A percentile compares a stretch with the other conserved stretches of the same genome.
Evolutionary conservation across 35 echinoderm and acorn worm genomes (phyloP).

Genomic region (Ophiothrix spiculata): DNA sequence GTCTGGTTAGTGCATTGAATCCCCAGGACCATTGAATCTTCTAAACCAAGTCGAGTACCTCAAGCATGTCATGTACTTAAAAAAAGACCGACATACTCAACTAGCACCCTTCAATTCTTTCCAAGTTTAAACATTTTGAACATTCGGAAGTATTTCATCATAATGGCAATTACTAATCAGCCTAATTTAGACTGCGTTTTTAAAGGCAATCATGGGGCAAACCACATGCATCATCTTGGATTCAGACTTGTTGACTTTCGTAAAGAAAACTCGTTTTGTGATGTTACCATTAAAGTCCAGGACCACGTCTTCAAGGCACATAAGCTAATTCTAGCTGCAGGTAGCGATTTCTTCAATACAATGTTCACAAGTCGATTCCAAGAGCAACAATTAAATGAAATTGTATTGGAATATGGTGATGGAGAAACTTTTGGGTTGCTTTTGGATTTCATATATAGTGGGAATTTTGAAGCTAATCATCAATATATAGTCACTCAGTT

Average conservation of each 20-base stretch:
- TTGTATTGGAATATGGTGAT: background rate
- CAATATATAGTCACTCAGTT: background rate
- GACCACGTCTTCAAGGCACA: background rate
- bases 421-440: background rate
- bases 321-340: background rate
- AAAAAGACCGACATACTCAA: too few relatives aligned
- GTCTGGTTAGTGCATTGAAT: too few relatives aligned
- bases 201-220: too few relatives aligned
- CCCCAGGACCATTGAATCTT: too few relatives aligned
- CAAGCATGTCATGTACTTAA: too few relatives aligned
- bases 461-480: background rate
- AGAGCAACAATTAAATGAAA: background rate
- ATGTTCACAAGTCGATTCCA: background rate
- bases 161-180: too few relatives aligned
- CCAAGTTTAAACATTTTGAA: too few relatives aligned
- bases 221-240: background rate
- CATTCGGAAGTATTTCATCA: too few relatives aligned
- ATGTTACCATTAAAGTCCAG: background rate
- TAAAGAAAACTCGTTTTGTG: background rate
- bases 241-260: background rate
- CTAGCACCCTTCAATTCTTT: too few relatives aligned
- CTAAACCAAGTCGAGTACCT: too few relatives aligned
- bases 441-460: background rate
- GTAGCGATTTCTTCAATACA: background rate
- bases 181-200: too few relatives aligned